Base-by-base conservation (phyloP, 2,113 vertebrate species). In the Genyomyrus donnyi region DNA sequence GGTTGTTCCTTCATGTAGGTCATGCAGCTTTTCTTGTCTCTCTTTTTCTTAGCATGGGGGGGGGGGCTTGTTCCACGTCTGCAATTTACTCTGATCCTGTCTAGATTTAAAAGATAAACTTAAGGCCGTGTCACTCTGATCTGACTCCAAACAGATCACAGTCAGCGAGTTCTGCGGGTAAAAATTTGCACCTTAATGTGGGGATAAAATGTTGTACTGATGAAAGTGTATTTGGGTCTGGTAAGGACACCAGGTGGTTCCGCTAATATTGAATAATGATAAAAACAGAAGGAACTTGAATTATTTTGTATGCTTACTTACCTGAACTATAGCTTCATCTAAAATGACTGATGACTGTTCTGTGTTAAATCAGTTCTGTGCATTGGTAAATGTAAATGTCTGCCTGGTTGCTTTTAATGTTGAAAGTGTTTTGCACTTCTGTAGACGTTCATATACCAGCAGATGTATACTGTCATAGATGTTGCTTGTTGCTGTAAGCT, bases 381-480 rank as follows among this genome's bases (percentile, higher is more conserved):
- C 10, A 77, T 27, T 89, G 84, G 21, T 90, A 80, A 87, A 83
- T 88, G 77, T 83, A 77, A 15, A 5, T 89, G 84, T 66, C 19
- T 90, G 49, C 86, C 27, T 89, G 11, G 90, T 46, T 89, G 50
- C 42, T 91, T 90, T 88, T 89, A 91, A 87, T 42, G 74, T 80
- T 5, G 35, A 42, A 74, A 46, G 21, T 48, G 21, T 85, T 85
- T 90, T 46, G 27, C 45, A 62, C 5, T 90, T 52, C 56, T 42
- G 7, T 48, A 17, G n/a, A 85, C 15, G 8, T 45, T 85, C 39
- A 46, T 56, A 85, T 15, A 66, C 46, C 49, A 85, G 24, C 6
- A 85, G 9, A 31, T 31, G 27, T 11, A 31, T 70, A 70, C 62
- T 0, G 27, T 70, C 74, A 80, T 42, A 17, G 15, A 19, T n/a